A percentile compares a stretch with the other conserved stretches of the same genome.
Conservation (phyloP, 1,140 invertebrate species). For the Portunus trituberculatus region DNA sequence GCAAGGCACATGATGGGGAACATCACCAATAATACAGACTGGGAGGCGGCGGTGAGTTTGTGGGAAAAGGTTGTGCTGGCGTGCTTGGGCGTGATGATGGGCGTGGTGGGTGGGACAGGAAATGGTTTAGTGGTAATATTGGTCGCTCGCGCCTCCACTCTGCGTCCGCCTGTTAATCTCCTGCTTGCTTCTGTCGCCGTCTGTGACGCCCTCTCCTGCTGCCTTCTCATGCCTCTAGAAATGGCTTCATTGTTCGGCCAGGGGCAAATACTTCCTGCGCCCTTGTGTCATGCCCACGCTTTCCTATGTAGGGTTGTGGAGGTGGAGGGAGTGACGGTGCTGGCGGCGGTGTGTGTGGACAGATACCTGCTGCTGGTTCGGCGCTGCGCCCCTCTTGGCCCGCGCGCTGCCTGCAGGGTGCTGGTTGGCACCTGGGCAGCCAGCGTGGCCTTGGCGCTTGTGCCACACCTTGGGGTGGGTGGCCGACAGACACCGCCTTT, state of each 20-base stretch:
- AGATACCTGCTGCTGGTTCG: constrained; percentile 46
- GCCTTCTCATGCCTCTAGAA: constrained; percentile 48
- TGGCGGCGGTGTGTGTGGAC: constrained; percentile 52
- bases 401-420: constrained; percentile 37
- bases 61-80: constrained; percentile 42
- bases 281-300: constrained; percentile 54
- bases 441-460: constrained; percentile 27
- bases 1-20: background rate
- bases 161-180: constrained; percentile 54
- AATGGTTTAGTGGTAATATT: constrained; percentile 45
- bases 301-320: constrained; percentile 14
- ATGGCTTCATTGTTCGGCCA: constrained; percentile 4
- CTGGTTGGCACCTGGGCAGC: constrained; percentile 44
- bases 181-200: constrained; percentile 45
- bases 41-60: background rate
- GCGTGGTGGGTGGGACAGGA: constrained; percentile 44
- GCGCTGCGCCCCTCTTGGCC: constrained; percentile 17
- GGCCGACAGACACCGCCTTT: background rate
- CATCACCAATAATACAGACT: background rate
- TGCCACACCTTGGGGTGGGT: constrained; percentile 35
- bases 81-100: constrained; percentile 53
- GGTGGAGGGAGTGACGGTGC: constrained; percentile 31
- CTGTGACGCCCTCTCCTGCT: constrained; percentile 23
- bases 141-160: background rate
- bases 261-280: constrained; percentile 34